A percentile compares a stretch with the other conserved stretches of the same genome.
phyloP scores from a whole-genome alignment of 2,113 vertebrate genomes.

The Pelobates fuscus region DNA sequence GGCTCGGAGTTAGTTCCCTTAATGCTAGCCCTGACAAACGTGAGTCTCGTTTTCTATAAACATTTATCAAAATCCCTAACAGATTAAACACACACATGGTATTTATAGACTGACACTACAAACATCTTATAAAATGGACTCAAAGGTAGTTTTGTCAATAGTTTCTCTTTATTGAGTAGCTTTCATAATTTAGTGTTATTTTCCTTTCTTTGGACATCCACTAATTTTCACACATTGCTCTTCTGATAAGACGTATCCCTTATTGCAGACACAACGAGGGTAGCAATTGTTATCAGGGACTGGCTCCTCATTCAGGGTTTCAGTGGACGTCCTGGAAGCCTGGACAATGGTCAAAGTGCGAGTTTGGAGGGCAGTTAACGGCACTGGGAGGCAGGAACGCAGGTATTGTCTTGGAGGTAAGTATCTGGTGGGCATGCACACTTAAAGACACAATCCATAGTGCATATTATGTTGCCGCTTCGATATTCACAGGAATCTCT shows the following conservation, averaged over 20 bases:
- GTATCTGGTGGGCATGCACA: not conserved
- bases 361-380: not conserved
- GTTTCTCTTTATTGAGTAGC: not conserved
- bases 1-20: too few species aligned
- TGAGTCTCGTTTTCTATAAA: too few species aligned
- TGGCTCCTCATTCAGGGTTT: not conserved
- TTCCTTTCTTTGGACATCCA: not conserved
- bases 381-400: not conserved
- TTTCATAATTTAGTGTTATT: not conserved
- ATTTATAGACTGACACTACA: too few species aligned
- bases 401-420: not conserved
- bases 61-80: too few species aligned
- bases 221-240: not conserved
- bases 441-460: too few species aligned
- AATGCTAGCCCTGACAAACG: too few species aligned
- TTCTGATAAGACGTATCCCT: not conserved
- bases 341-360: slow-evolving; percentile 5
- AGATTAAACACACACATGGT: too few species aligned
- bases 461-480: too few species aligned
- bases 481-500: too few species aligned
- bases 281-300: not conserved
- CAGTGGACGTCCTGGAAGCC: not conserved
- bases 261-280: slow-evolving; percentile 13
- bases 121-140: not conserved
- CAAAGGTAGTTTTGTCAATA: not conserved